These are phyloP conservation scores for Gavialis gangeticus DNA, from an alignment of 2,113 vertebrate genomes.

Conservation along the genomic window DNA sequence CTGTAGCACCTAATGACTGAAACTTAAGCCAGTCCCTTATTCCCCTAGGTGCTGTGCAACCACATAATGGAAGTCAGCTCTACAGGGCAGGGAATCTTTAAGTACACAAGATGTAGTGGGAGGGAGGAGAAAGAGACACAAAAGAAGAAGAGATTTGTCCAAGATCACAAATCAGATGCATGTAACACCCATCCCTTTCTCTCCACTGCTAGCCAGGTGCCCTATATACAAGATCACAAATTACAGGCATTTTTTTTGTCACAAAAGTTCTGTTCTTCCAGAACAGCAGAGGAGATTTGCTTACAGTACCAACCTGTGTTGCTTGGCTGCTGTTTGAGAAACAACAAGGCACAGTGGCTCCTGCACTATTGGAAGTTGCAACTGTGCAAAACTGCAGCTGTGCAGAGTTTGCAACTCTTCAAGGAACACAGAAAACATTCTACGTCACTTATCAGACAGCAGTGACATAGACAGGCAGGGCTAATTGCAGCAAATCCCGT, in stretches of 20 bases:
- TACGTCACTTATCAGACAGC: background rate
- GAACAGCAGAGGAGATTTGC: background rate
- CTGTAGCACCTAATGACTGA: background rate
- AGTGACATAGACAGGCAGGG: background rate
- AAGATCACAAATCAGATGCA: too few relatives aligned
- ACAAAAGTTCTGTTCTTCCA: background rate
- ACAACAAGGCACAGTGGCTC: background rate
- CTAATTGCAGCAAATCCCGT: too few relatives aligned
- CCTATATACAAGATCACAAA: too few relatives aligned
- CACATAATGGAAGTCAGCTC: background rate
- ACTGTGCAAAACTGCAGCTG: background rate
- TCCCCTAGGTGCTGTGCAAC: background rate
- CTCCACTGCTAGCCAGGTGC: background rate
- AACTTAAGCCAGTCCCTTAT: background rate
- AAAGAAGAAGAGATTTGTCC: background rate
- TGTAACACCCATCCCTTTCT: too few relatives aligned
- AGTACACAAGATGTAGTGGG: background rate
- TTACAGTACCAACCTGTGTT: background rate
- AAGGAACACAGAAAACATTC: background rate
- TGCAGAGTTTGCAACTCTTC: background rate
- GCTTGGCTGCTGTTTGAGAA: background rate
- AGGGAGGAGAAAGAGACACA: background rate
- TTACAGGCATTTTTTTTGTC: background rate
- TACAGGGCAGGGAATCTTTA: too few relatives aligned
- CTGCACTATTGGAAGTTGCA: background rate